Percentiles rank a stretch among this genome's conserved stretches.
These are phyloP conservation scores for Pachydiplax longipennis DNA, from an alignment of 2,888 invertebrate genomes.

Conservation along the genomic window DNA sequence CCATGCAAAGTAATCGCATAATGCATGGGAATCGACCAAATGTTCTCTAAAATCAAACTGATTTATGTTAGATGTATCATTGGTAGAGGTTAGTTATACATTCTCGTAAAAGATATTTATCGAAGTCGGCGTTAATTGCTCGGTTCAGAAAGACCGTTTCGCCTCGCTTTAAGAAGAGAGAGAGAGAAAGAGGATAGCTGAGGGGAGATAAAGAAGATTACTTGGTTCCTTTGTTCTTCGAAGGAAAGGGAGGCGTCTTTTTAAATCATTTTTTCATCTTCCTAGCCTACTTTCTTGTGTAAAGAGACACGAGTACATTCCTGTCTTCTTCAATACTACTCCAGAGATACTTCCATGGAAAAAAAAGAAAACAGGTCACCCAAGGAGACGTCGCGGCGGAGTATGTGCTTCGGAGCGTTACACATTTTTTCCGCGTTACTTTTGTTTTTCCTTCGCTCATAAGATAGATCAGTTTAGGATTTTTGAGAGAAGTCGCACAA, in stretches of 20 bases:
- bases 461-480: too few species aligned
- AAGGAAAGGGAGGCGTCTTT: neutral
- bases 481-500: too few species aligned
- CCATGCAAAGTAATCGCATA: too few species aligned
- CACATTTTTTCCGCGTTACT: neutral
- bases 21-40: too few species aligned
- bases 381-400: neutral
- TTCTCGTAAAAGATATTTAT: too few species aligned
- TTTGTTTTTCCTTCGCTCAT: neutral
- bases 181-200: too few species aligned
- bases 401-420: neutral
- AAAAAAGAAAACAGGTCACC: neutral
- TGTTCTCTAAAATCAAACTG: too few species aligned
- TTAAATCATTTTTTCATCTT: neutral
- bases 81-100: too few species aligned
- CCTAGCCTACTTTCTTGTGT: neutral
- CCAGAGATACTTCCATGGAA: neutral
- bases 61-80: too few species aligned
- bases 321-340: neutral
- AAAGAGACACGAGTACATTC: neutral
- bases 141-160: too few species aligned
- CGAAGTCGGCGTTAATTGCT: too few species aligned
- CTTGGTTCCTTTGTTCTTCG: neutral
- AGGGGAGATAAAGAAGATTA: neutral
- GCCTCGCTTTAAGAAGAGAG: too few species aligned